These are phyloP conservation scores for Cebus imitator DNA, from an alignment of 2,113 vertebrate genomes.

Conservation along the genomic window DNA sequence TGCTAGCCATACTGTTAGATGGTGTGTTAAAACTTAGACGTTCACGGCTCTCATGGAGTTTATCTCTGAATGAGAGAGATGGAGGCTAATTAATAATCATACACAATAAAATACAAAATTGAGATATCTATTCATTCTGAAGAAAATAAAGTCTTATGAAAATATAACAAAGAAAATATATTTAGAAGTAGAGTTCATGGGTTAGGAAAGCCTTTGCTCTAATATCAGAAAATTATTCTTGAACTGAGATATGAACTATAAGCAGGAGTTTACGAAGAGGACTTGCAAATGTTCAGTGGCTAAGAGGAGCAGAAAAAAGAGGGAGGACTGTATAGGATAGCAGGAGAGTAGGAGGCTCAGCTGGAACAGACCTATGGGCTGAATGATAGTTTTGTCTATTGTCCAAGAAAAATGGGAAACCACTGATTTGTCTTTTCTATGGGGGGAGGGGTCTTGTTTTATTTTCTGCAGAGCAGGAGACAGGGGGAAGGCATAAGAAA, in stretches of 20 bases:
- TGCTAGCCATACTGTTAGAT: neutral
- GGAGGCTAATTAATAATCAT: neutral
- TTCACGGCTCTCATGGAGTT: neutral
- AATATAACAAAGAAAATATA: neutral
- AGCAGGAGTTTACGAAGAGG: neutral
- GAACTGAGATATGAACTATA: neutral
- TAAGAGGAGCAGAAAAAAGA: neutral
- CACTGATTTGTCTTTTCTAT: neutral
- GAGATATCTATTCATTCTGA: neutral
- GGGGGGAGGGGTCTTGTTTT: too few species aligned
- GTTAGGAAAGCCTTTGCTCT: neutral
- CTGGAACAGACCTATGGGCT: neutral
- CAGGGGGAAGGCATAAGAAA: neutral
- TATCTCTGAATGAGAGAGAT: neutral
- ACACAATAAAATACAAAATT: neutral
- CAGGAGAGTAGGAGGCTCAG: neutral
- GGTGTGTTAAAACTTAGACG: neutral
- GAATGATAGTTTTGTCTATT: neutral
- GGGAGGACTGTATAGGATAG: neutral
- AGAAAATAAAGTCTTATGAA: neutral
- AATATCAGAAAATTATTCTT: neutral
- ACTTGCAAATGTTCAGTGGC: neutral
- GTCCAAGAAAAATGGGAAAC: neutral
- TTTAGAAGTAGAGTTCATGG: neutral
- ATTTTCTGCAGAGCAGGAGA: neutral